These are phyloP conservation scores for Agriopis marginaria DNA, from an alignment of 2,888 invertebrate species.

Conservation along the genomic window DNA sequence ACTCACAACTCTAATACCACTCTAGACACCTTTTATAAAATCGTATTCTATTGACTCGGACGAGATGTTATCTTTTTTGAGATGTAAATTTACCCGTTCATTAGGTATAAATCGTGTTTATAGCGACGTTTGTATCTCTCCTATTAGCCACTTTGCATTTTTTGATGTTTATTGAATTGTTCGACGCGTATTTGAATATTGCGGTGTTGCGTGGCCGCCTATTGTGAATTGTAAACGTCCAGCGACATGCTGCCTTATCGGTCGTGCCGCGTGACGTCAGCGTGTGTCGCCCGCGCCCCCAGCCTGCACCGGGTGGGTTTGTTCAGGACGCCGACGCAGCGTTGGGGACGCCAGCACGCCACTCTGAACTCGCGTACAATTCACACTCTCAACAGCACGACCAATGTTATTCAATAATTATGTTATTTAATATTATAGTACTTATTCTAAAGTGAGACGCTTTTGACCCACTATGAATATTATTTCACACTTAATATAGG, in stretches of 20 bases:
- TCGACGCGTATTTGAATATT: conserved; percentile 63
- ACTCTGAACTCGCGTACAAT: background rate
- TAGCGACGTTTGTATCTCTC: conserved; percentile 79
- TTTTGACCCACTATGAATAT: conserved; percentile 42
- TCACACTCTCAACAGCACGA: conserved; percentile 27
- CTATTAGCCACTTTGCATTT: conserved; percentile 79
- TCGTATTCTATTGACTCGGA: conserved; percentile 73
- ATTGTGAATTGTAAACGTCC: conserved; percentile 27
- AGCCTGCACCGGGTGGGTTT: no score
- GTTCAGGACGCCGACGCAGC: no score
- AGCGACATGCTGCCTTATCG: conserved; percentile 33
- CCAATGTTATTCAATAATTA: conserved; percentile 33
- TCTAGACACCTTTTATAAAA: conserved; percentile 65
- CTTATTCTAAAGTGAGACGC: conserved; percentile 34
- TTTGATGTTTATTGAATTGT: conserved; percentile 78
- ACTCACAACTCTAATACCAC: conserved; percentile 16
- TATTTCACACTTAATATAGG: conserved; percentile 23
- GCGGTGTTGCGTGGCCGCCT: conserved; percentile 49
- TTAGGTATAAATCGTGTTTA: conserved; percentile 73
- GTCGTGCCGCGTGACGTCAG: conserved; percentile 29
- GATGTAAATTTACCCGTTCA: conserved; percentile 83
- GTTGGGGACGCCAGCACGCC: background rate
- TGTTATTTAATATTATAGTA: conserved; percentile 36
- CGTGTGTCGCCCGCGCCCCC: background rate
- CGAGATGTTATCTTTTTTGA: conserved; percentile 82